phyloP scores from a whole-genome alignment of 2,113 vertebrate species.

The Eulemur rufifrons region DNA sequence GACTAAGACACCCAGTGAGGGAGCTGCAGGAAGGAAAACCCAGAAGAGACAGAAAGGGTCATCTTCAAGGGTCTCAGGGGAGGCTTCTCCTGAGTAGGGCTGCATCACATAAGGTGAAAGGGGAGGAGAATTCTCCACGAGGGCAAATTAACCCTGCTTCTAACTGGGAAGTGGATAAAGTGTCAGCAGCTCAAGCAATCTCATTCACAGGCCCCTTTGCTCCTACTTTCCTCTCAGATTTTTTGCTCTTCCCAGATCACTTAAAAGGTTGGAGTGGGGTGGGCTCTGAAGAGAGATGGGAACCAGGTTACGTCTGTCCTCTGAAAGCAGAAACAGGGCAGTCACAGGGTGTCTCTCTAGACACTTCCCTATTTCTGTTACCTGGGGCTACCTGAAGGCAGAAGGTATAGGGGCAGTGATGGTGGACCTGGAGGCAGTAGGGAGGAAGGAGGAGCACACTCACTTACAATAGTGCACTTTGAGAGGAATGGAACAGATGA shows the following conservation, averaged over 20 bases:
- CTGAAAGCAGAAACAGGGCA: background rate
- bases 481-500: background rate
- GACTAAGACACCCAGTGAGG: constrained; percentile 42
- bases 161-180: background rate
- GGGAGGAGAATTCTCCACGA: background rate
- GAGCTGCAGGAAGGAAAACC: constrained; percentile 44
- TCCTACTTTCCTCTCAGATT: background rate
- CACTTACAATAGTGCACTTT: background rate
- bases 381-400: background rate
- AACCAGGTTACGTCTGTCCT: background rate
- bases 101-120: background rate
- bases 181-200: background rate
- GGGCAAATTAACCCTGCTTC: background rate
- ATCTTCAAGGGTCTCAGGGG: background rate
- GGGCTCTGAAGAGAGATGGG: background rate
- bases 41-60: background rate
- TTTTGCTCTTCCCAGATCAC: background rate
- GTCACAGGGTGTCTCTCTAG: background rate
- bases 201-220: background rate
- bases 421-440: background rate
- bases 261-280: background rate
- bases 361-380: background rate
- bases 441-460: background rate
- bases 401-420: background rate
- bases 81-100: background rate